phyloP scores from a whole-genome alignment of 2,888 invertebrate genomes.

The Melanostoma mellinum region DNA sequence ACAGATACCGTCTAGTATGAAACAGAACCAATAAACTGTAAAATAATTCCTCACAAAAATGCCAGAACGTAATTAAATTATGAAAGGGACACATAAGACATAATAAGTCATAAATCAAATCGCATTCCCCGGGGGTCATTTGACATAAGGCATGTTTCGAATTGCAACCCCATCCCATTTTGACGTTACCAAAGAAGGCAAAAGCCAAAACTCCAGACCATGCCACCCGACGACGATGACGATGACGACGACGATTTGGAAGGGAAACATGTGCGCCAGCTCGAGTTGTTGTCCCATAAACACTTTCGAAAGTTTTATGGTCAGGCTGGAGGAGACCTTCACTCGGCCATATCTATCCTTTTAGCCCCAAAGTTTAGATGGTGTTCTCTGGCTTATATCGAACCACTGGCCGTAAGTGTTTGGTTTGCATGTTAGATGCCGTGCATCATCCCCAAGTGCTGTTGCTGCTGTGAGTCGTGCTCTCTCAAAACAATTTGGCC shows the following conservation, averaged over 20 bases:
- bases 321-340: constrained; percentile 29
- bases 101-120: constrained; percentile 73
- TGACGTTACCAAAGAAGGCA: neutral
- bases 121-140: constrained; percentile 72
- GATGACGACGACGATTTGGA: constrained; percentile 10
- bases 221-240: neutral
- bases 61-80: constrained; percentile 73
- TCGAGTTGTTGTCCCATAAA: constrained; percentile 71
- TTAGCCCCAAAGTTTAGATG: constrained; percentile 8
- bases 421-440: constrained; percentile 67
- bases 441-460: constrained; percentile 49
- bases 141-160: constrained; percentile 72
- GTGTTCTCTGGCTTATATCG: constrained; percentile 29
- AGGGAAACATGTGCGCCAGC: constrained; percentile 65
- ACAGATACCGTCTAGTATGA: constrained; percentile 40
- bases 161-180: constrained; percentile 45
- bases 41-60: constrained; percentile 73
- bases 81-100: constrained; percentile 73
- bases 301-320: constrained; percentile 69
- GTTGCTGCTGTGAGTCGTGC: constrained; percentile 17
- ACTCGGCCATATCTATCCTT: neutral
- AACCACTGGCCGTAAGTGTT: constrained; percentile 51
- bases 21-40: constrained; percentile 70
- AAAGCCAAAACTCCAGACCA: constrained; percentile 50
- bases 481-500: constrained; percentile 48